Evolutionary conservation across 2,888 invertebrate species (phyloP), one percentile per base, ranked within the genome.

Genomic region (Phaonia tiefii): DNA sequence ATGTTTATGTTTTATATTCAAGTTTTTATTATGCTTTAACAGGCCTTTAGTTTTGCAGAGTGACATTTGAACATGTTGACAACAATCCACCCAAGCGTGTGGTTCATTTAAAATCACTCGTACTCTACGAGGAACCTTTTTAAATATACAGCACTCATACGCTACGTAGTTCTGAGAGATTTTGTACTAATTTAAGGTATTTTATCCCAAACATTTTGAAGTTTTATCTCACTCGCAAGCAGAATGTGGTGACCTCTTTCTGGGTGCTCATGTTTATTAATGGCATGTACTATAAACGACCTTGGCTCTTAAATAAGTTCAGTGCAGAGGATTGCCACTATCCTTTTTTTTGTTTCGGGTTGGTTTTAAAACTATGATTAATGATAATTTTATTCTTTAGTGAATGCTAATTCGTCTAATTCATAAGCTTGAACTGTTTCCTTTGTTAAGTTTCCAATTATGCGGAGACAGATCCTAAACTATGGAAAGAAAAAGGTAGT

Each of bases 201-300:
- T 54, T 54, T 5, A 13, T 13, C 13, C 54, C 22, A 25, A 22
- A 54, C 13, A 22, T 25, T 10, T 8, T 22, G 54, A 54, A 54
- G 25, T 54, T 22, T 22, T 25, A 54, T 25, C 22, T 54, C 25
- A 54, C 25, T 54, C 54, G 22, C 22, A 54, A 13, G 25, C 54
- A 54, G 11, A 44, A 8, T 44, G 10, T 1, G 54, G 54, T 25
- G 54, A 54, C 54, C 54, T 54, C 22, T 44, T 54, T 54, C 54
- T 11, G 54, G 25, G 11, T 22, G 25, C 74, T 80, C 69, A 77
- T 74, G 66, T 77, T 80, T 80, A 77, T 80, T 77, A 80, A 80
- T 80, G 76, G 77, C 74, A 77, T 80, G 74, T 80, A 73, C 80
- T 77, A 51, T 31, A 77, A 65, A 49, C 77, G 80, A 77, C 80